Evolutionary conservation across 2,797 vertebrate genomes (phyloP).

Genomic region (Cetoscarus ocellatus): DNA sequence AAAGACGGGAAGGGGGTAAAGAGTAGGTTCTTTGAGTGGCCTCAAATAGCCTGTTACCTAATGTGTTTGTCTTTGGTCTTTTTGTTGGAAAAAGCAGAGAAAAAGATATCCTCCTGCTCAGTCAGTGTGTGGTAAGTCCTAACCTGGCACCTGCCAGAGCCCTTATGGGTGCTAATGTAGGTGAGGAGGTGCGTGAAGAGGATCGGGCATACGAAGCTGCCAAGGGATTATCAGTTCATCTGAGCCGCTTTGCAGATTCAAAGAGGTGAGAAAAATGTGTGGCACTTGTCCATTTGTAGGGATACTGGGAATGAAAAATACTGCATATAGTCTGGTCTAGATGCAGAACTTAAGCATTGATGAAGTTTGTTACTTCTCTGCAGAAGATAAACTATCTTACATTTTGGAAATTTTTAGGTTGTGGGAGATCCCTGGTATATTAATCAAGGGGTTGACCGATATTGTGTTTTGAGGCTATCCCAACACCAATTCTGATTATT

Average conservation of each 20-base stretch:
- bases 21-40: slow-evolving; percentile 14
- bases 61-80: slow-evolving; percentile 33
- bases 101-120: slow-evolving; percentile 16
- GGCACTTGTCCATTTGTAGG: slow-evolving; percentile 51
- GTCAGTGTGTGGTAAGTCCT: slow-evolving; percentile 38
- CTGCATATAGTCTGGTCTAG: too few species aligned
- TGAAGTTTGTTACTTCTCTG: too few species aligned
- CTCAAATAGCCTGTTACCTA: slow-evolving; percentile 42
- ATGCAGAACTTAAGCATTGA: too few species aligned
- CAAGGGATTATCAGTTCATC: slow-evolving; percentile 75
- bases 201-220: slow-evolving; percentile 58
- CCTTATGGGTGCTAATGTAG: slow-evolving; percentile 52
- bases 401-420: too few species aligned
- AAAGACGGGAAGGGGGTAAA: slow-evolving; percentile 12
- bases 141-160: slow-evolving; percentile 69
- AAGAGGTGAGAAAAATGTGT: slow-evolving; percentile 65
- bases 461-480: too few species aligned
- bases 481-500: too few species aligned
- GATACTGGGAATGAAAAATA: slow-evolving; percentile 2
- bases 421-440: too few species aligned
- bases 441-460: too few species aligned
- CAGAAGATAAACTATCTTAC: too few species aligned
- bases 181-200: slow-evolving; percentile 59
- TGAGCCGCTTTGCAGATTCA: slow-evolving; percentile 56
- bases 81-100: slow-evolving; percentile 17